These are phyloP conservation scores for Camptogramma bilineatum DNA, from an alignment of 2,888 invertebrate species.

Conservation along the genomic window DNA sequence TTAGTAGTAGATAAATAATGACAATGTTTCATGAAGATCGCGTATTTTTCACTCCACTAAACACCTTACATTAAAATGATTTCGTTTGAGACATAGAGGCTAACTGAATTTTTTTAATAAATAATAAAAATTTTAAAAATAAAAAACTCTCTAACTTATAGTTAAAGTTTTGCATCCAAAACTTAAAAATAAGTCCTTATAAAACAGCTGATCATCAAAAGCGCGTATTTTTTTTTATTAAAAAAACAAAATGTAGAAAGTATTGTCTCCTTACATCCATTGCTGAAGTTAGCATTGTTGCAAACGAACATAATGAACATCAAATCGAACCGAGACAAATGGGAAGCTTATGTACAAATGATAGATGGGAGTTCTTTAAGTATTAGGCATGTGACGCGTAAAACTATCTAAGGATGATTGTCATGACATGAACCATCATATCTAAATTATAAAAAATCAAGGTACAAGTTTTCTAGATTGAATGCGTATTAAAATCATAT, in stretches of 20 bases:
- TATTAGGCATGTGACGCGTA: conserved; percentile 46
- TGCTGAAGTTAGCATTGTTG: conserved; percentile 73
- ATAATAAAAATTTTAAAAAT: conserved; percentile 62
- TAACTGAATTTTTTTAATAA: conserved; percentile 73
- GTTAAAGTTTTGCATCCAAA: conserved; percentile 85
- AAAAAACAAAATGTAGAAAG: conserved; percentile 38
- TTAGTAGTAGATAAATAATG: conserved; percentile 42
- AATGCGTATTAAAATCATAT: conserved; percentile 72
- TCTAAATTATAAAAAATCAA: conserved; percentile 81
- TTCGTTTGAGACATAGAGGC: conserved; percentile 72
- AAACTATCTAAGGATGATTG: conserved; percentile 65
- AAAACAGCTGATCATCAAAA: conserved; percentile 66
- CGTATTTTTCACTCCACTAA: conserved; percentile 66
- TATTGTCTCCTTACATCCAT: conserved; percentile 68
- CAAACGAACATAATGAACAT: conserved; percentile 79
- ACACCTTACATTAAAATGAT: conserved; percentile 57
- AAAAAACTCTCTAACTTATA: conserved; percentile 81
- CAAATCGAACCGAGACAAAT: conserved; percentile 71
- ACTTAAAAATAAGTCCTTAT: conserved; percentile 82
- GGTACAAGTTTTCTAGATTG: conserved; percentile 80
- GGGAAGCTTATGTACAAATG: conserved; percentile 67
- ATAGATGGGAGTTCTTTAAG: conserved; percentile 47
- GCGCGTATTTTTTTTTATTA: conserved; percentile 50
- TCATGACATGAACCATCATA: conserved; percentile 79
- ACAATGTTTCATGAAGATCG: conserved; percentile 58